Evolutionary conservation across 64 coral and sea anemone genomes (phyloP).

Genomic region (Cladopsammia gracilis): DNA sequence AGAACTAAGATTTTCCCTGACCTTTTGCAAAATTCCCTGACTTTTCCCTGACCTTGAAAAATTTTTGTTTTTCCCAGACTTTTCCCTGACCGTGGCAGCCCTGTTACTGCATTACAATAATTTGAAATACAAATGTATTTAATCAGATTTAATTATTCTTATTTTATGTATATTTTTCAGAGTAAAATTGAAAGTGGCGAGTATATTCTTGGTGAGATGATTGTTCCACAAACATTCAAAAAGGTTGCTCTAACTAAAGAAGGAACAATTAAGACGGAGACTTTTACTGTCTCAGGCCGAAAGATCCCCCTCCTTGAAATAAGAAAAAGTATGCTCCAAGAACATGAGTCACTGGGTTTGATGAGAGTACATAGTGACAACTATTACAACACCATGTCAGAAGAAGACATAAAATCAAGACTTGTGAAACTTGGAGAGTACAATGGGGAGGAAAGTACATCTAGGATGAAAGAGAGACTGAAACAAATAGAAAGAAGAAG

Average conservation of each 20-base stretch:
- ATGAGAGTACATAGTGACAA: slow-evolving; percentile 45
- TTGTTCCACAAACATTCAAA: slow-evolving; percentile 55
- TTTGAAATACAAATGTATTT: neutral
- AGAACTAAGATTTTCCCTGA: too few relatives aligned
- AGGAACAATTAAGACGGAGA: slow-evolving; percentile 13
- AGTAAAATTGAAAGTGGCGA: slow-evolving; percentile 63
- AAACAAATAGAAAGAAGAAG: slow-evolving; percentile 48
- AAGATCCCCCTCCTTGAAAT: slow-evolving; percentile 62
- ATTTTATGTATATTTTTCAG: neutral
- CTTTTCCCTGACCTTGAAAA: too few relatives aligned
- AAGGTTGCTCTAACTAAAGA: slow-evolving; percentile 45
- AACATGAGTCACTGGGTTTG: slow-evolving; percentile 58
- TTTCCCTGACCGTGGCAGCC: too few relatives aligned
- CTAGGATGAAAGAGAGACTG: slow-evolving; percentile 30
- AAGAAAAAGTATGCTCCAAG: slow-evolving; percentile 19
- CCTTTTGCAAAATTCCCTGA: too few relatives aligned
- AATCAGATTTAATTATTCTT: neutral
- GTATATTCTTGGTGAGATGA: slow-evolving; percentile 63
- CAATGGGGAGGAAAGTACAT: neutral
- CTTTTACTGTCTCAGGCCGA: slow-evolving; percentile 46
- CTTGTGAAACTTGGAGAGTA: slow-evolving; percentile 37
- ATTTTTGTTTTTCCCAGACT: too few relatives aligned
- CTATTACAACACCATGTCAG: slow-evolving; percentile 27
- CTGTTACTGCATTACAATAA: too few relatives aligned
- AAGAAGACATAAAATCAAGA: slow-evolving; percentile 15